These are phyloP conservation scores for Orcinus orca DNA, from an alignment of 2,113 vertebrate genomes.

Conservation along the genomic window DNA sequence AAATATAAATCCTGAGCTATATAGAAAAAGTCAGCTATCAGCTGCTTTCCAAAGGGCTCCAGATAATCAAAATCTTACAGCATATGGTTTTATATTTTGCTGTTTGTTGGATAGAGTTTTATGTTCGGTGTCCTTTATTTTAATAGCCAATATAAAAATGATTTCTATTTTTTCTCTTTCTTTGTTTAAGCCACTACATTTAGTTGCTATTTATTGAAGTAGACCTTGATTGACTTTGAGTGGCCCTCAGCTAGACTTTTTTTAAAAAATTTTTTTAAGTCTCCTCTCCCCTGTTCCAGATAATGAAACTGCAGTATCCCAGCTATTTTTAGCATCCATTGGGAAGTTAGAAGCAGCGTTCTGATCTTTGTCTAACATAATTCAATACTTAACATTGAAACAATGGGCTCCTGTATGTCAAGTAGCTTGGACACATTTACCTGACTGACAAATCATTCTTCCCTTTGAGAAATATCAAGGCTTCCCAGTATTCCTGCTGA, in stretches of 20 bases:
- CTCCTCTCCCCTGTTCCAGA: background rate
- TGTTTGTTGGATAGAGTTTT: slow-evolving; percentile 55
- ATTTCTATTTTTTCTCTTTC: slow-evolving; percentile 25
- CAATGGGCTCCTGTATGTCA: background rate
- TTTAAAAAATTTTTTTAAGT: background rate
- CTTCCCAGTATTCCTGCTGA: background rate
- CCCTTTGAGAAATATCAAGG: slow-evolving; percentile 24
- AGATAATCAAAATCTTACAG: slow-evolving; percentile 42
- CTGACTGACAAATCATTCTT: background rate
- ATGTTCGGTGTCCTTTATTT: slow-evolving; percentile 39
- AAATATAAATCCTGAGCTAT: slow-evolving; percentile 35
- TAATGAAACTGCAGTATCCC: background rate
- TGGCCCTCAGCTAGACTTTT: background rate
- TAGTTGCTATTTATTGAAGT: slow-evolving; percentile 53
- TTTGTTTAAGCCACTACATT: slow-evolving; percentile 17
- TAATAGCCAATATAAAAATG: slow-evolving; percentile 28
- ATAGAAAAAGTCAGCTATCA: background rate
- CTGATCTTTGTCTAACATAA: slow-evolving; percentile 56
- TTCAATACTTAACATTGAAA: slow-evolving; percentile 49
- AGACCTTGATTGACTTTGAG: slow-evolving; percentile 33
- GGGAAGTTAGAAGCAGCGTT: slow-evolving; percentile 21
- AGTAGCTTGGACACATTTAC: slow-evolving; percentile 21
- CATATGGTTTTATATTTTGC: slow-evolving; percentile 41
- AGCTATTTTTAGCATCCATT: slow-evolving; percentile 57
- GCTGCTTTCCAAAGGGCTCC: background rate